A percentile compares a stretch with the other conserved stretches of the same genome.
These are phyloP conservation scores for Eupithecia tripunctaria DNA, from an alignment of 2,888 invertebrate genomes.

Conservation along the genomic window DNA sequence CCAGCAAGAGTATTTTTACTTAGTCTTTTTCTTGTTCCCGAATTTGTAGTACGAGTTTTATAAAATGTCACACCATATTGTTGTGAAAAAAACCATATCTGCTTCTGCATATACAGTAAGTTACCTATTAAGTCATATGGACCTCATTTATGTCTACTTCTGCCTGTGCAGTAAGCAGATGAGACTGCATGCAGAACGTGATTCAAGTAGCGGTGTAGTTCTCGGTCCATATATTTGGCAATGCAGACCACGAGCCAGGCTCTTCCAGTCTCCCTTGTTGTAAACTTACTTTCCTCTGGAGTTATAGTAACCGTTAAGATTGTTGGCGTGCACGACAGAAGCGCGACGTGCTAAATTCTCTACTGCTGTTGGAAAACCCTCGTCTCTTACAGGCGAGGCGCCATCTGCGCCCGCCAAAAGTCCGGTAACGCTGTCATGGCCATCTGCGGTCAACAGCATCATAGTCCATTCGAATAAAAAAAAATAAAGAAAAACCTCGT, in stretches of 20 bases:
- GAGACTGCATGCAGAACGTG: not conserved
- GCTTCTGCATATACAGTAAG: not conserved
- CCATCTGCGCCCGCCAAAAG: too few species aligned
- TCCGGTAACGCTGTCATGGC: too few species aligned
- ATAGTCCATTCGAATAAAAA: too few species aligned
- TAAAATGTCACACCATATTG: not conserved
- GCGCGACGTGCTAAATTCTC: not conserved
- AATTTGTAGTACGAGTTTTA: not conserved
- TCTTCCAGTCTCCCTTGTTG: not conserved
- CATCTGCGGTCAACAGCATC: too few species aligned
- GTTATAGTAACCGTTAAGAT: not conserved
- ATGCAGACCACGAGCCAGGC: not conserved
- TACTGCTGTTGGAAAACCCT: not conserved
- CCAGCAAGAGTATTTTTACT: not conserved
- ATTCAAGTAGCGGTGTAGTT: not conserved
- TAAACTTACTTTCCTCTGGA: not conserved
- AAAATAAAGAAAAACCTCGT: not conserved
- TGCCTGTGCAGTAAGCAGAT: not conserved
- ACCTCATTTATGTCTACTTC: not conserved
- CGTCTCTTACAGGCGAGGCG: too few species aligned
- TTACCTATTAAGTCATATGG: not conserved
- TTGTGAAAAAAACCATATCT: not conserved
- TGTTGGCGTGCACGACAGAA: not conserved
- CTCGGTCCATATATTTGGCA: not conserved
- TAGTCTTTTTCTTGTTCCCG: not conserved